These are phyloP conservation scores for Lycodopsis pacificus DNA, from an alignment of 2,797 vertebrate species.

Conservation along the genomic window DNA sequence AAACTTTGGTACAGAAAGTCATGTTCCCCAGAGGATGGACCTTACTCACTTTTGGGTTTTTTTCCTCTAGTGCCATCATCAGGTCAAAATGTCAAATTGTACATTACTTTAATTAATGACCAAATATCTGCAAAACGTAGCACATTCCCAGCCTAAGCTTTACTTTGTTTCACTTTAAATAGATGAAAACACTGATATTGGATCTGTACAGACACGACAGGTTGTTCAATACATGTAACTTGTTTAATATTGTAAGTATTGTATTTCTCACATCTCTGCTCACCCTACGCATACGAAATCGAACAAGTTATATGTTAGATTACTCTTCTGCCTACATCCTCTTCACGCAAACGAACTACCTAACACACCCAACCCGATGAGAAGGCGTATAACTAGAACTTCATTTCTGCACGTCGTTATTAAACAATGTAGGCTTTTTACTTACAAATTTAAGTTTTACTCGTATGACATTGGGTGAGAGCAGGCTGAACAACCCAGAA, in stretches of 20 bases:
- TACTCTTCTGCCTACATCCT: background rate
- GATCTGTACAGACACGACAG: background rate
- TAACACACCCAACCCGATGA: too few relatives aligned
- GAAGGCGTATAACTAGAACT: too few relatives aligned
- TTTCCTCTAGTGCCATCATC: background rate
- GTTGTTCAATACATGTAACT: background rate
- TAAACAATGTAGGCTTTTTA: too few relatives aligned
- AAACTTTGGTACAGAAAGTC: background rate
- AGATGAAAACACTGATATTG: too few relatives aligned
- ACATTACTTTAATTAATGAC: too few relatives aligned
- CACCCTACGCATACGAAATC: background rate
- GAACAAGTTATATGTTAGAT: background rate
- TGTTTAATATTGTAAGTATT: background rate
- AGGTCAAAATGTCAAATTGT: background rate
- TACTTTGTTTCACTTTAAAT: too few relatives aligned
- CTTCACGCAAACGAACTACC: background rate
- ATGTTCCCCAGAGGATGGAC: background rate
- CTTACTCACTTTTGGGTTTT: background rate
- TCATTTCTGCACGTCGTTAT: too few relatives aligned
- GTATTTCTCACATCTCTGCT: background rate
- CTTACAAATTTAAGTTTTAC: background rate
- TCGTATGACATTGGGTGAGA: background rate
- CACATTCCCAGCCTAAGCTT: too few relatives aligned
- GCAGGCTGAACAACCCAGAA: background rate
- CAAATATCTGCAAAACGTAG: too few relatives aligned